Percentiles rank a stretch among this genome's conserved stretches.
Conservation (phyloP, 2,888 invertebrate species). For the Polylopha cassiicola region DNA sequence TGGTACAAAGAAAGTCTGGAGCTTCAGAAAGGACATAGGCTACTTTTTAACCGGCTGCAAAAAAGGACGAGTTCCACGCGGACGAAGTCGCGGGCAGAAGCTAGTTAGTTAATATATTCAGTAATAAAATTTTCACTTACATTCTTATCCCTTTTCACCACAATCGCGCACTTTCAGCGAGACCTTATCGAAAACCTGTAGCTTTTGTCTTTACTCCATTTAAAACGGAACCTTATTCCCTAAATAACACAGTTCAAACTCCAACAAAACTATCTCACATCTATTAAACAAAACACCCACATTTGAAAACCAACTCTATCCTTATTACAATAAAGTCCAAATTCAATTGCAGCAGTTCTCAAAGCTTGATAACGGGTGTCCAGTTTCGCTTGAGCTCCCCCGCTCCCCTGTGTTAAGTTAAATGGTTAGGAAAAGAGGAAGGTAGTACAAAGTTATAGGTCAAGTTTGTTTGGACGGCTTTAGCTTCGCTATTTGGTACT, state of each 20-base stretch:
- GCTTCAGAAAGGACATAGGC: no score
- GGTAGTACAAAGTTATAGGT: conserved; percentile 39
- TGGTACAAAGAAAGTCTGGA: no score
- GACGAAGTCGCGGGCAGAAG: no score
- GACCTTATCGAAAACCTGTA: conserved; percentile 69
- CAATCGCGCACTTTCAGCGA: conserved; percentile 53
- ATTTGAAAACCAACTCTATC: conserved; percentile 26
- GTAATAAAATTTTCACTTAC: conserved; percentile 31
- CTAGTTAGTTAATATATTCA: conserved; percentile 7
- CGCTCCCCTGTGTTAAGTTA: conserved; percentile 31
- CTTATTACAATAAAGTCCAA: not conserved
- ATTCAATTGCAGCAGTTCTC: conserved; percentile 1
- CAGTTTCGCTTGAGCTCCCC: conserved; percentile 36
- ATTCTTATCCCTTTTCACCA: conserved; percentile 29
- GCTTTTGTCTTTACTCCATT: conserved; percentile 41
- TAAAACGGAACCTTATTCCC: conserved; percentile 24
- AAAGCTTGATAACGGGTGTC: conserved; percentile 44
- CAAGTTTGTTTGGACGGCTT: conserved; percentile 41
- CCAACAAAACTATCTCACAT: not conserved
- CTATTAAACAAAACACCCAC: conserved; percentile 1
- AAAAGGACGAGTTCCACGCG: no score
- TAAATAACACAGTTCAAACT: not conserved
- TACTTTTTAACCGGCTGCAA: no score
- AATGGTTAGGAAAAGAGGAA: conserved; percentile 39
- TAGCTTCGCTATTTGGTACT: conserved; percentile 36